Evolutionary conservation across 2,888 invertebrate genomes (phyloP).

Genomic region (Heteropelma amictum): DNA sequence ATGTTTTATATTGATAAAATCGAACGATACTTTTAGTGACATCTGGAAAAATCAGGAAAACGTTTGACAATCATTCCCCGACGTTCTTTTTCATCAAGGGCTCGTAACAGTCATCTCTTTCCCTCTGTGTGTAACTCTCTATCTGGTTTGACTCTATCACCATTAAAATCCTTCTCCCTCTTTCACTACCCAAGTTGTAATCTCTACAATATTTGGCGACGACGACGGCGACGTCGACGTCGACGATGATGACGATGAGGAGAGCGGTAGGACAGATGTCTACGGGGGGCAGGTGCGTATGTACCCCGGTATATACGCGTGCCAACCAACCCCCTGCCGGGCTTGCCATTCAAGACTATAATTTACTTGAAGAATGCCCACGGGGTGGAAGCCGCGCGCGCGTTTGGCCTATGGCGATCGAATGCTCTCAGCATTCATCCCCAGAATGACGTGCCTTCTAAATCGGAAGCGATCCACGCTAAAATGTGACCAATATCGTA

Average conservation of each 20-base stretch:
- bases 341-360: constrained; percentile 77
- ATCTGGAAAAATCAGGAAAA: not conserved
- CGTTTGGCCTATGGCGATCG: constrained; percentile 3
- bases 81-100: constrained; percentile 18
- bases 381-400: constrained; percentile 46
- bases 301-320: constrained; percentile 69
- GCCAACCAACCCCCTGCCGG: constrained; percentile 77
- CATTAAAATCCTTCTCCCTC: constrained; percentile 43
- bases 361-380: constrained; percentile 78
- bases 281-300: constrained; percentile 75
- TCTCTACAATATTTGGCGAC: constrained; percentile 42
- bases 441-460: constrained; percentile 64
- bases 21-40: not conserved
- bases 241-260: constrained; percentile 63
- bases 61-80: constrained; percentile 5
- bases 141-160: constrained; percentile 56
- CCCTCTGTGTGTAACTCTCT: constrained; percentile 19
- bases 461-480: constrained; percentile 47
- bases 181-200: not conserved
- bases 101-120: not conserved
- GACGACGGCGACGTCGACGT: constrained; percentile 48
- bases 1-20: not conserved
- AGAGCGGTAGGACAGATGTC: constrained; percentile 74
- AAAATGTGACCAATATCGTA: constrained; percentile 1
- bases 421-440: constrained; percentile 67